These are phyloP conservation scores for Brachymystax lenok DNA, from an alignment of 2,797 vertebrate genomes.

Conservation along the genomic window DNA sequence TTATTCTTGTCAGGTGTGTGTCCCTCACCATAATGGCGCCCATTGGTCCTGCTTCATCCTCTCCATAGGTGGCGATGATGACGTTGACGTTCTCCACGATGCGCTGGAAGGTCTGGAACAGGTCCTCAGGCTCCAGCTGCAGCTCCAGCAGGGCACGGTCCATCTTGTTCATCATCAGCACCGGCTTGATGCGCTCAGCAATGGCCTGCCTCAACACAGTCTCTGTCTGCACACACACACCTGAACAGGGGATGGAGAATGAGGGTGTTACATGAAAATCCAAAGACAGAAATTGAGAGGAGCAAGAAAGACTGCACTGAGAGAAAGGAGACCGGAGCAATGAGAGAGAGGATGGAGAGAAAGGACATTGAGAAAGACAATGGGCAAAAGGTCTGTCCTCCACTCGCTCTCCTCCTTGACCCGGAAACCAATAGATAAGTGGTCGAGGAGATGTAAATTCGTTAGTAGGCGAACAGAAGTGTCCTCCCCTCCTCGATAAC, in stretches of 20 bases:
- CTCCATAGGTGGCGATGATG: constrained; percentile 85
- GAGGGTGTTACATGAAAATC: background rate
- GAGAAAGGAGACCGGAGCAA: background rate
- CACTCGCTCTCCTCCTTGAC: too few species aligned
- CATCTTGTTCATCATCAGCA: constrained; percentile 91
- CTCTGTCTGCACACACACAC: constrained; percentile 85
- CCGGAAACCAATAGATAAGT: too few species aligned
- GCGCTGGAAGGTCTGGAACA: constrained; percentile 85
- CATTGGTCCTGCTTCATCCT: constrained; percentile 85
- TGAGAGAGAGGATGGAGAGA: background rate
- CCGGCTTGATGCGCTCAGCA: constrained; percentile 82
- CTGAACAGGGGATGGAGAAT: constrained; percentile 44
- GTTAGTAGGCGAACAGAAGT: too few species aligned
- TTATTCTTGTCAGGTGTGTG: too few species aligned
- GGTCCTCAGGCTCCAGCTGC: constrained; percentile 80
- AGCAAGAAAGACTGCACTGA: background rate
- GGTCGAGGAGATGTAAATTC: too few species aligned
- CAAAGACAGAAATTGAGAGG: background rate
- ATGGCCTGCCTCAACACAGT: constrained; percentile 86
- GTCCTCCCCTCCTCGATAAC: too few species aligned
- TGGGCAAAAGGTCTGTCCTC: background rate
- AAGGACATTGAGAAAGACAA: background rate
- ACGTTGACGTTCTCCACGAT: constrained; percentile 86
- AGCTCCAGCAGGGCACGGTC: constrained; percentile 83
- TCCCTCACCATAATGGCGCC: constrained; percentile 83